Evolutionary conservation across 1,140 invertebrate species (phyloP), one percentile per base, ranked within the genome.

Genomic region (Neodiprion pinetum): DNA sequence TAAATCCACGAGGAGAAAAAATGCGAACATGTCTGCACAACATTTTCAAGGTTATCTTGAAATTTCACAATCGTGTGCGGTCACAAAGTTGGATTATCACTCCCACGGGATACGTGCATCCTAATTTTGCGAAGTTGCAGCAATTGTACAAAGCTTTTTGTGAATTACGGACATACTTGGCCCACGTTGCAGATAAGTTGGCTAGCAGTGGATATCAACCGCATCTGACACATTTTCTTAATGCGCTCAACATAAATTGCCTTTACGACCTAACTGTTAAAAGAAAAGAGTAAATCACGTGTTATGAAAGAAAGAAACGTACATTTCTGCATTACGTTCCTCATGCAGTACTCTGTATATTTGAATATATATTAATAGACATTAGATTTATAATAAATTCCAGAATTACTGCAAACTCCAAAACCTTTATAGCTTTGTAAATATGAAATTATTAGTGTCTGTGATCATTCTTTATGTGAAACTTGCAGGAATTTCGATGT

Each of bases 21-120:
- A 90, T 95, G 21, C 91, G 91, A 76, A 91, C 91, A 61, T 87
- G 92, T 1, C 85, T 95, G 9, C 90, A 92, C 17, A 92, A 91
- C 80, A 92, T 94, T 4, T 93, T 94, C 74, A 91, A 91, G 61
- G 90, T 94, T 1, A 92, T 93, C 28, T 80, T 95, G 48, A 93
- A 93, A 79, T 95, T 94, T 80, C 93, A 93, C 80, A 89, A 91
- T 82, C 89, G 88, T 70, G 83, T 89, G 23, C 80, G 83, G n/a
- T 83, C 83, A 14, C 84, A 84, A 66, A 77, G 75, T 21, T 88
- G 86, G 87, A 67, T 73, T 11, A 69, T 74, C 1, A 74, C 65
- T 7, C 67, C 80, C 3, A 70, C 78, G 1, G 79, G 75, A 47
- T 82, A 81, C 50, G 67, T 77, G 0, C 85, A 86, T 72, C 81